These are phyloP conservation scores for Microtus ochrogaster DNA, from an alignment of 2,113 vertebrate species.

Conservation along the genomic window DNA sequence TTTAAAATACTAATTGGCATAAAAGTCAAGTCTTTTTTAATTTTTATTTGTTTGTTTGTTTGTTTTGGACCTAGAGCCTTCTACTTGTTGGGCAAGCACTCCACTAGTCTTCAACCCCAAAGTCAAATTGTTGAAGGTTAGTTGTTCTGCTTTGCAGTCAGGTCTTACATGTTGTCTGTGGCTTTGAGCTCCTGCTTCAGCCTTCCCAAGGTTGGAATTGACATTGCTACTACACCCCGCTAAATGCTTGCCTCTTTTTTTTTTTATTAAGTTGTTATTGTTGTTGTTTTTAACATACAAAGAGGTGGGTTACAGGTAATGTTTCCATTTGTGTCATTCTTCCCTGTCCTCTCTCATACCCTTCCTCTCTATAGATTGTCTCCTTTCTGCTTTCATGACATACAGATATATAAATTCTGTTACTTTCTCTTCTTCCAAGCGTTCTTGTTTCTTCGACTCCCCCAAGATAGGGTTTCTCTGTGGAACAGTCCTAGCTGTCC, in stretches of 20 bases:
- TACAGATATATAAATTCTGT: background rate
- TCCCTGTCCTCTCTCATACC: background rate
- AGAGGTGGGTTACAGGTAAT: background rate
- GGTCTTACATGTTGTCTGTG: background rate
- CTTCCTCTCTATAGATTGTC: background rate
- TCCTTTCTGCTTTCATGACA: background rate
- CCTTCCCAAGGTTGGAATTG: background rate
- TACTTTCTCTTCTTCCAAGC: background rate
- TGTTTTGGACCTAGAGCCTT: background rate
- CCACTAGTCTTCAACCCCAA: background rate
- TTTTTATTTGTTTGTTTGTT: background rate
- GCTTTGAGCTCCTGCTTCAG: background rate
- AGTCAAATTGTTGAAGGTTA: background rate
- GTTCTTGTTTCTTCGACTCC: too few species aligned
- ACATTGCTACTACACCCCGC: background rate
- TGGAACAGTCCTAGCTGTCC: too few species aligned
- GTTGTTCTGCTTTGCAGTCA: background rate
- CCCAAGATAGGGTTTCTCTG: too few species aligned
- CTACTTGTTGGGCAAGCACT: background rate
- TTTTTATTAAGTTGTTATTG: background rate
- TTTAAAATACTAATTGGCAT: background rate
- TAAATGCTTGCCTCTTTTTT: slow-evolving; percentile 4
- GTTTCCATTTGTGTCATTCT: background rate
- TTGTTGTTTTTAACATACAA: background rate
- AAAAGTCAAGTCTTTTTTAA: background rate